Evolutionary conservation across 2,797 vertebrate species (phyloP).

Genomic region (Sphenopsis melanotis): DNA sequence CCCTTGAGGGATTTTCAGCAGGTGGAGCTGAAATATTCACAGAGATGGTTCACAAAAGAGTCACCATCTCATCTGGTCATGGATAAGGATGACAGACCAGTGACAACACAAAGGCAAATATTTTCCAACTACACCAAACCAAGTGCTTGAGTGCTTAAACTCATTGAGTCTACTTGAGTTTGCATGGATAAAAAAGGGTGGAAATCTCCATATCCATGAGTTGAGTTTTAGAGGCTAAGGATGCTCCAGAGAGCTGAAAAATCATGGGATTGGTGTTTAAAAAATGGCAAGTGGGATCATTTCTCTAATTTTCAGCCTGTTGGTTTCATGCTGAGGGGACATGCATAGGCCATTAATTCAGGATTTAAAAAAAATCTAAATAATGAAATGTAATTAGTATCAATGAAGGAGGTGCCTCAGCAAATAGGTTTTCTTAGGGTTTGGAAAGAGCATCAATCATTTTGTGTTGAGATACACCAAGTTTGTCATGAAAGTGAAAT

Average conservation of each 20-base stretch:
- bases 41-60: not conserved
- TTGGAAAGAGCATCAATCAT: not conserved
- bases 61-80: not conserved
- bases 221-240: not conserved
- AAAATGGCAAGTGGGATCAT: not conserved
- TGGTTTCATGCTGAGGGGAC: not conserved
- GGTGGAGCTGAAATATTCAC: not conserved
- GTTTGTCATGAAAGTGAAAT: not conserved
- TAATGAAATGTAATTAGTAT: not conserved
- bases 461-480: not conserved
- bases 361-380: not conserved
- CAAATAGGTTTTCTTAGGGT: not conserved
- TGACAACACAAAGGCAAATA: not conserved
- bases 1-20: not conserved
- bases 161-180: not conserved
- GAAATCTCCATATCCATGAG: not conserved
- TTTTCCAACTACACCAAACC: not conserved
- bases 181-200: not conserved
- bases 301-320: not conserved
- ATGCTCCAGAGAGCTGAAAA: not conserved
- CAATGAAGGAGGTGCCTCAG: not conserved
- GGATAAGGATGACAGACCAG: fast-evolving
- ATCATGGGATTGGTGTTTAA: fast-evolving
- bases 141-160: not conserved
- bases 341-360: not conserved